These are phyloP conservation scores for Rhinogobius similis DNA, from an alignment of 2,113 vertebrate genomes.

Conservation along the genomic window DNA sequence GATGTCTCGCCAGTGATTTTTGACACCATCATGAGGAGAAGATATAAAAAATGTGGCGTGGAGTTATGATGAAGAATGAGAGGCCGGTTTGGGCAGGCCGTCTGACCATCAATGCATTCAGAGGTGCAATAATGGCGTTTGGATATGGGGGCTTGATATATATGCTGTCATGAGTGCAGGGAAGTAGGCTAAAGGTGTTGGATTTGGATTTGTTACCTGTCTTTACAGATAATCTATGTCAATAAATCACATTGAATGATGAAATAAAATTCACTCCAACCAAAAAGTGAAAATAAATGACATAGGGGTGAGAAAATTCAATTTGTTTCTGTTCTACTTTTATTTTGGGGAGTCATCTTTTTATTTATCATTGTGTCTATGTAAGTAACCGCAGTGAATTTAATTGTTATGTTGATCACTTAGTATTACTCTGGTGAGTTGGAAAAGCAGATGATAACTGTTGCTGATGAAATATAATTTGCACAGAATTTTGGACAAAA, in stretches of 20 bases:
- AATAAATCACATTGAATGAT: constrained; percentile 44
- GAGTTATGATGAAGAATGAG: constrained; percentile 34
- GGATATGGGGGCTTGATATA: constrained; percentile 62
- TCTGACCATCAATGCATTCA: constrained; percentile 44
- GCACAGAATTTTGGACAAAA: too few species aligned
- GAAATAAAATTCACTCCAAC: constrained; percentile 41
- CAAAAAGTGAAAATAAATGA: constrained; percentile 44
- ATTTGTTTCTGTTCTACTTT: constrained; percentile 24
- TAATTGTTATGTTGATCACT: background rate
- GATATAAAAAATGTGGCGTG: constrained; percentile 11
- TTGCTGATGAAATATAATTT: too few species aligned
- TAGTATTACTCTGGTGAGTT: background rate
- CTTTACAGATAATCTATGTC: constrained; percentile 42
- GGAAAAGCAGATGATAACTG: too few species aligned
- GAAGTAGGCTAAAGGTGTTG: constrained; percentile 51
- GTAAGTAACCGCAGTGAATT: background rate
- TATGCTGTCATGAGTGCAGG: constrained; percentile 46
- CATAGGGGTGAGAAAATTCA: constrained; percentile 24
- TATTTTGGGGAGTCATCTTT: constrained; percentile 10
- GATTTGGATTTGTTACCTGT: constrained; percentile 44
- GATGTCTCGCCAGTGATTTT: constrained; percentile 49
- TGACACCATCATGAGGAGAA: constrained; percentile 51
- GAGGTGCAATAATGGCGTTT: constrained; percentile 69
- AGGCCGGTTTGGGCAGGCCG: constrained; percentile 59
- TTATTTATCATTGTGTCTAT: background rate